A percentile compares a stretch with the other conserved stretches of the same genome.
These are phyloP conservation scores for Oxygymnocypris stewartii DNA, from an alignment of 2,113 vertebrate genomes.

Conservation along the genomic window DNA sequence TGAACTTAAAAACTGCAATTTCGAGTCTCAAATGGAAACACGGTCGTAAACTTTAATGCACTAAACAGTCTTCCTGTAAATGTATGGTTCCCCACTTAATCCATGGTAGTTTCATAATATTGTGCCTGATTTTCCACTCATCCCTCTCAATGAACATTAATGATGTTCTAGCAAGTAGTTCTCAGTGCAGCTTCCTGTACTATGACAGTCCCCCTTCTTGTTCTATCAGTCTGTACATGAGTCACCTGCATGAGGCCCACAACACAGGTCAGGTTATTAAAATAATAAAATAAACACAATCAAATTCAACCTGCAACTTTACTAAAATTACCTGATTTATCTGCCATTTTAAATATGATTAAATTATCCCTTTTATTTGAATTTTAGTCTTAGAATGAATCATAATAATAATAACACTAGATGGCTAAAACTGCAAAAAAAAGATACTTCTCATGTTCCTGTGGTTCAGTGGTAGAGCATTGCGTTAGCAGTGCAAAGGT, in stretches of 20 bases:
- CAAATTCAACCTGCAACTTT: neutral
- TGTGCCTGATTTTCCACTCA: neutral
- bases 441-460: neutral
- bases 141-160: neutral
- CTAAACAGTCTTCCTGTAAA: no score
- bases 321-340: neutral
- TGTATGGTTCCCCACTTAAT: neutral
- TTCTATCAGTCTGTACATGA: neutral
- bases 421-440: neutral
- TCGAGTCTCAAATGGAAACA: neutral
- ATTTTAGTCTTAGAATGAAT: no score
- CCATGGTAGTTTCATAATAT: neutral
- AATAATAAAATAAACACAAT: neutral
- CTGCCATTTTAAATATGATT: no score
- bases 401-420: no score
- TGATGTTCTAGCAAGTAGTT: neutral
- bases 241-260: neutral
- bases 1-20: slow-evolving; percentile 4
- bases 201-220: neutral
- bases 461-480: no score
- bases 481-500: no score
- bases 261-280: neutral
- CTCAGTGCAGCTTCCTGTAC: neutral
- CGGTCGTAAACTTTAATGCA: neutral
- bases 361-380: no score